phyloP scores from a whole-genome alignment of 1,140 invertebrate species.

The Microplitis demolitor region DNA sequence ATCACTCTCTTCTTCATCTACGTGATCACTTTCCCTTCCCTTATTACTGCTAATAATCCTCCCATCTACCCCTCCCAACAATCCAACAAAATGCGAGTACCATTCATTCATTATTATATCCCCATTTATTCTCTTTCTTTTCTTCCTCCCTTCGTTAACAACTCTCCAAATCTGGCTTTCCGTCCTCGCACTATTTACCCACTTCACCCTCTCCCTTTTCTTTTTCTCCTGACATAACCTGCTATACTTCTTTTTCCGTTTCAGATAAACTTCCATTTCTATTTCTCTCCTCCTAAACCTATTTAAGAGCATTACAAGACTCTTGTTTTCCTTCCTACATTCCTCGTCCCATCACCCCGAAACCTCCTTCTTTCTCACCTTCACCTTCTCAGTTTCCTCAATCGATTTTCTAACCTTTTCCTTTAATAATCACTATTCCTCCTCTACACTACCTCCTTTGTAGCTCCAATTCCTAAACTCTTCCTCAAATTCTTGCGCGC shows the following conservation, averaged over 20 bases:
- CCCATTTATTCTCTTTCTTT: background rate
- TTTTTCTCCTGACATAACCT: background rate
- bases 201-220: no score
- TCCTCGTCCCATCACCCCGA: conserved; percentile 1
- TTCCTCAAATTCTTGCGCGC: background rate
- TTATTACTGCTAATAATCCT: background rate
- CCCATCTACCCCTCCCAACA: background rate
- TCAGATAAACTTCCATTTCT: background rate
- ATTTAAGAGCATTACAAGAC: background rate
- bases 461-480: background rate
- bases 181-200: no score
- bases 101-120: background rate
- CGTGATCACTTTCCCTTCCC: background rate
- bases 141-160: background rate
- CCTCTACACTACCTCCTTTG: background rate
- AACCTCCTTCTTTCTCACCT: background rate
- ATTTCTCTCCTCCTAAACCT: background rate
- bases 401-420: background rate
- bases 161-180: background rate
- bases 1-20: background rate
- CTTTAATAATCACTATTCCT: background rate
- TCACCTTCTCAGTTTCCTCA: background rate
- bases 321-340: background rate
- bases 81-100: background rate
- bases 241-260: background rate